Evolutionary conservation across 2,797 vertebrate genomes (phyloP), one percentile per base, ranked within the genome.

Genomic region (Triplophysa yarkandensis): DNA sequence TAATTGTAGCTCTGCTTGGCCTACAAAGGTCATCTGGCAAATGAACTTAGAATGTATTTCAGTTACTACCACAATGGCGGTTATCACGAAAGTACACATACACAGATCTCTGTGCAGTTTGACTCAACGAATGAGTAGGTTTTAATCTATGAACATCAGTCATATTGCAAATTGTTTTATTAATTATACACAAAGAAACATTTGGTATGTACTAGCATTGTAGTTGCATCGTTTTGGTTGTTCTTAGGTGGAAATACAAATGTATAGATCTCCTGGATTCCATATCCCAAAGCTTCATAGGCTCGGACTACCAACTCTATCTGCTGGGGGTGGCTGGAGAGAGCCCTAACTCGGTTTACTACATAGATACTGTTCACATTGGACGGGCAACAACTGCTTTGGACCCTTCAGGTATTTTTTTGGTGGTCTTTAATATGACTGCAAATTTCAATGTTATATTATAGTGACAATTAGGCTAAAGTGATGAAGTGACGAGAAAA

Each of bases 161-260:
- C 36, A 19, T 46, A 17, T 46, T 46, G 3, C 7, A 46, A n/a
- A n/a, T 27, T 19, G 9, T 34, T 67, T 30, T 6, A 21, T 34
- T 34, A n/a, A n/a, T n/a, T n/a, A n/a, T n/a, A n/a, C n/a, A n/a
- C n/a, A n/a, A n/a, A n/a, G n/a, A n/a, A n/a, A n/a, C n/a, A n/a
- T n/a, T n/a, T n/a, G n/a, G n/a, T n/a, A n/a, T n/a, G n/a, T n/a
- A n/a, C n/a, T 46, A 9, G 16, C 5, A 7, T 46, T 46, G 2
- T 17, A 44, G 43, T 6, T 6, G 4, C 43, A 7, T 3, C 25
- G 62, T 88, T 2, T 10, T 1, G 1, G 63, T 8, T 17, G 19
- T n/a, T 46, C 85, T 54, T 86, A 96, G 95, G 1, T 96, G 95
- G 95, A 90, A 85, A 28, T 95, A 96, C 52, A 92, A 83, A 43